phyloP scores from a whole-genome alignment of 2,113 vertebrate genomes.

The Cepphus grylle region DNA sequence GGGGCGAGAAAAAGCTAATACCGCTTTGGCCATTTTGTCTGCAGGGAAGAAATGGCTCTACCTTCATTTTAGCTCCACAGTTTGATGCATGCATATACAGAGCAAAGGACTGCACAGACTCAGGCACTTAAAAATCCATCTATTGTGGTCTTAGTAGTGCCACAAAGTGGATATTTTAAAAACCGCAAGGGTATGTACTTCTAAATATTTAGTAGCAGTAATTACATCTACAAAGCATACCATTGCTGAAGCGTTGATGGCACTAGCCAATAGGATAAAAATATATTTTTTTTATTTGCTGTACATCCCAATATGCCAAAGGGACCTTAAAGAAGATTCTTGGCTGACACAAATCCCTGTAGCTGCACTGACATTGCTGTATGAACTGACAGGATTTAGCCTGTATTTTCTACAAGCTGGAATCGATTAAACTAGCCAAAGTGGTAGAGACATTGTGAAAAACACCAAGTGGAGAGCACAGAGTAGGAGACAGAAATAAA shows the following conservation, averaged over 20 bases:
- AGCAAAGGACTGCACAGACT: neutral
- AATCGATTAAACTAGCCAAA: neutral
- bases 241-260: neutral
- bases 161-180: conserved; percentile 27
- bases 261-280: neutral
- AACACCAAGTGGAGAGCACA: neutral
- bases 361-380: neutral
- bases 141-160: neutral
- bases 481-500: neutral
- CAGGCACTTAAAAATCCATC: conserved; percentile 31
- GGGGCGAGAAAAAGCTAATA: neutral
- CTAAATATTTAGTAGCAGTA: conserved; percentile 25
- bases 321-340: neutral
- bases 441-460: neutral
- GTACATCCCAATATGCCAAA: neutral
- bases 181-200: neutral
- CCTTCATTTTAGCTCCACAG: neutral
- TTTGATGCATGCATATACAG: neutral
- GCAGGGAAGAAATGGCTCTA: neutral
- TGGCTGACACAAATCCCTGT: conserved; percentile 27
- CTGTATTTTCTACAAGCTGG: conserved; percentile 32
- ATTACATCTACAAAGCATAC: conserved; percentile 45
- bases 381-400: conserved; percentile 21
- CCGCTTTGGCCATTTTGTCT: neutral
- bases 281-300: neutral